Conservation (phyloP, 2,888 invertebrate species). For the Rapana venosa region DNA sequence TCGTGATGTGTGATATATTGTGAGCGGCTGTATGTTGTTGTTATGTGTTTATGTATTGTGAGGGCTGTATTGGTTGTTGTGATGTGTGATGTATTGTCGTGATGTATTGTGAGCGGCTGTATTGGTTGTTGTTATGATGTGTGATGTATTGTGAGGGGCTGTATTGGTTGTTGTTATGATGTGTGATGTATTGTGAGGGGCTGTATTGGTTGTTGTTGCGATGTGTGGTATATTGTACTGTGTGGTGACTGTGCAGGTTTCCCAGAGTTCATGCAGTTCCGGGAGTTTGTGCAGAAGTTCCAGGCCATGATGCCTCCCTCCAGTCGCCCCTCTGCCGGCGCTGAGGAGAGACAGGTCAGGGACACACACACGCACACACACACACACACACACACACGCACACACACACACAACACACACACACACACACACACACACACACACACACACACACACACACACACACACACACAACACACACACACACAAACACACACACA, state of each 20-base stretch:
- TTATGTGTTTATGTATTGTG: too few species aligned
- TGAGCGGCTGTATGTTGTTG: too few species aligned
- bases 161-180: too few species aligned
- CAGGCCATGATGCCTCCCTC: conserved; percentile 80
- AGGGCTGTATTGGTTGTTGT: too few species aligned
- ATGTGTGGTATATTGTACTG: not conserved
- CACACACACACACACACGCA: not conserved
- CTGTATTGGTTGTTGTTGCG: too few species aligned
- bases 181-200: too few species aligned
- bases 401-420: not conserved
- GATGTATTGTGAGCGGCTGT: too few species aligned
- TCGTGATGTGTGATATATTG: too few species aligned
- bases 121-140: too few species aligned
- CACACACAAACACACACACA: not conserved
- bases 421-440: conserved; percentile 1
- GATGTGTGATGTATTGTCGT: too few species aligned
- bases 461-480: not conserved
- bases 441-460: not conserved
- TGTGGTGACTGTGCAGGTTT: conserved; percentile 81
- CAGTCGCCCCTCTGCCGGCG: conserved; percentile 57
- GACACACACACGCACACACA: not conserved
- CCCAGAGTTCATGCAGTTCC: conserved; percentile 92
- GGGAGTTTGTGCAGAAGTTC: conserved; percentile 92
- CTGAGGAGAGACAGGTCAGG: conserved; percentile 71
- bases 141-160: too few species aligned